A percentile compares a stretch with the other conserved stretches of the same genome.
Evolutionary conservation across 1,140 invertebrate species (phyloP).

Genomic region (Aphelinus certus): DNA sequence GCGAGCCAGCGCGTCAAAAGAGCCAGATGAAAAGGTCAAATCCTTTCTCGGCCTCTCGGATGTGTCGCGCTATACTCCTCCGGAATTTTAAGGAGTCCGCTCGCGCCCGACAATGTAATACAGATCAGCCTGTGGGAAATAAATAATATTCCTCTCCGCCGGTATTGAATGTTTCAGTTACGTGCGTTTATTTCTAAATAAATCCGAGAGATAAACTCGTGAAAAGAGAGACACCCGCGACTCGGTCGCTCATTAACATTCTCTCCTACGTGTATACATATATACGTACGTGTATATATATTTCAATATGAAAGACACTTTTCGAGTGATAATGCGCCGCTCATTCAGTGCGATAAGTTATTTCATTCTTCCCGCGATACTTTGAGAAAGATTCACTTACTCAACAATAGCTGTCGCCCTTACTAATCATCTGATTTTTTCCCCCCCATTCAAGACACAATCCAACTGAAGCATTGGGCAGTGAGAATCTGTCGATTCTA

Average conservation of each 20-base stretch:
- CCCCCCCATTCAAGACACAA: too few relatives aligned
- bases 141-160: background rate
- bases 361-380: too few relatives aligned
- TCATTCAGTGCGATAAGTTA: too few relatives aligned
- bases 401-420: too few relatives aligned
- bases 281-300: background rate
- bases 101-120: conserved; percentile 11
- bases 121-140: conserved; percentile 10
- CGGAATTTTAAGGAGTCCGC: conserved; percentile 31
- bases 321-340: background rate
- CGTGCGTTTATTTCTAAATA: background rate
- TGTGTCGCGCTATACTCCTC: background rate
- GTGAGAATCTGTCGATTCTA: too few relatives aligned
- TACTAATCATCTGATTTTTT: too few relatives aligned
- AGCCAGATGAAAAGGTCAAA: conserved; percentile 32
- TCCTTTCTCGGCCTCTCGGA: conserved; percentile 7
- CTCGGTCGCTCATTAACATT: too few relatives aligned
- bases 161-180: background rate
- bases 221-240: too few relatives aligned
- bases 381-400: too few relatives aligned
- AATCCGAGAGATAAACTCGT: too few relatives aligned
- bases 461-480: too few relatives aligned
- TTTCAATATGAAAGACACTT: background rate
- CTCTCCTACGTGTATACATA: too few relatives aligned
- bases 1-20: conserved; percentile 15